Conservation (phyloP, 1,140 invertebrate species). For the Notospermus geniculatus region DNA sequence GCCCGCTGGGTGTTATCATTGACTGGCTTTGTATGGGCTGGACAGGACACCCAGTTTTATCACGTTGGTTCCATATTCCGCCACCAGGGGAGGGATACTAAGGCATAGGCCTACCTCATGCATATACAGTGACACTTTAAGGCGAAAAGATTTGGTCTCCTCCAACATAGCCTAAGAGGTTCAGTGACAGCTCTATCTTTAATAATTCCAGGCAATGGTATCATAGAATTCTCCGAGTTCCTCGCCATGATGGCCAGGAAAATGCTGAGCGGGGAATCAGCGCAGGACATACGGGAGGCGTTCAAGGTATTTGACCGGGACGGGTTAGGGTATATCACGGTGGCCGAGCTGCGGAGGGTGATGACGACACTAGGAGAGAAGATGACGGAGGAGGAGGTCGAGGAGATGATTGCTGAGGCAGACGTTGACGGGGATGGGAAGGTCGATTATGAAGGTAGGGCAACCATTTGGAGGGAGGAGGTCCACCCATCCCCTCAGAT, state of each 20-base stretch:
- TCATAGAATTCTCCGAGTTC: constrained; percentile 97
- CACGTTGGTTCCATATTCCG: no score
- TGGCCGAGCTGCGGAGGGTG: background rate
- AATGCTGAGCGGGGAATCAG: constrained; percentile 97
- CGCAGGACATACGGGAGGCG: constrained; percentile 66
- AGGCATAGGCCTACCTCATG: no score
- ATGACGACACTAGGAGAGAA: constrained; percentile 61
- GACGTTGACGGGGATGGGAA: constrained; percentile 76
- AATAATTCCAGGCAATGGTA: constrained; percentile 77
- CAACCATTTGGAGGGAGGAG: no score
- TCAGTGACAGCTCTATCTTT: no score
- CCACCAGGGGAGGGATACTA: no score
- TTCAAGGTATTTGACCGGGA: constrained; percentile 14
- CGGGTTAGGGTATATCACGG: constrained; percentile 10
- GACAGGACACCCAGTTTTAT: no score
- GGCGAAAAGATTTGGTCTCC: no score
- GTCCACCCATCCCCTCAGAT: no score
- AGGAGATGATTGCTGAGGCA: constrained; percentile 89
- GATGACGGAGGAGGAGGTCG: constrained; percentile 83
- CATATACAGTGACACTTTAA: no score
- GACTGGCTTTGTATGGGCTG: no score
- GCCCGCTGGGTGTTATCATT: no score
- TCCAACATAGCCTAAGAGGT: no score
- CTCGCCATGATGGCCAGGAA: constrained; percentile 88
- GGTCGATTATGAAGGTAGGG: constrained; percentile 33